A percentile compares a stretch with the other conserved stretches of the same genome.
These are phyloP conservation scores for Acleris emargana DNA, from an alignment of 2,888 invertebrate species.

Conservation along the genomic window DNA sequence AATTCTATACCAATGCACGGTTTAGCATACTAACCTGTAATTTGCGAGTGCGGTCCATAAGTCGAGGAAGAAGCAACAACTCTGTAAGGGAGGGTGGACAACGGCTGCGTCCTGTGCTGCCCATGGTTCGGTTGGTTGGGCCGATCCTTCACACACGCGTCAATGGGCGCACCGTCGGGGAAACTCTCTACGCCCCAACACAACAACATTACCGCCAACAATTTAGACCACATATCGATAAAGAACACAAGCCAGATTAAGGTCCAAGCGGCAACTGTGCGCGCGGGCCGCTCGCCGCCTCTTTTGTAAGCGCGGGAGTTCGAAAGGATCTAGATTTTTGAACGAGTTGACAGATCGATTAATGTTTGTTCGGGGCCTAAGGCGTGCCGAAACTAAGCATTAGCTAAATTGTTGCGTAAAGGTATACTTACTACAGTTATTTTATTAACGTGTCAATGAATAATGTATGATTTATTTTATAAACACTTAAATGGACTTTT, in stretches of 20 bases:
- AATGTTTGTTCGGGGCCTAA: slow-evolving; percentile 52
- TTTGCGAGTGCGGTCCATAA: slow-evolving; percentile 87
- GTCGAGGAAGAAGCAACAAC: slow-evolving; percentile 85
- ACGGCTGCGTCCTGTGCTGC: slow-evolving; percentile 86
- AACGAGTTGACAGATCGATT: slow-evolving; percentile 68
- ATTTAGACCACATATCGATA: slow-evolving; percentile 56
- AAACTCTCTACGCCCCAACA: slow-evolving; percentile 80
- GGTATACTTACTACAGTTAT: slow-evolving; percentile 1
- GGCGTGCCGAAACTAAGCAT: slow-evolving; percentile 55
- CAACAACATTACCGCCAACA: slow-evolving; percentile 59
- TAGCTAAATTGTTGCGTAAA: slow-evolving; percentile 51
- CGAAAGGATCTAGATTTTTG: slow-evolving; percentile 75
- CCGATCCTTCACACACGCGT: slow-evolving; percentile 90
- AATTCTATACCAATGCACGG: no score
- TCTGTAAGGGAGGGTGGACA: slow-evolving; percentile 86
- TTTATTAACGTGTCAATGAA: slow-evolving; percentile 12
- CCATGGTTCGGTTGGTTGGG: slow-evolving; percentile 92
- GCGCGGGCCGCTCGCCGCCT: slow-evolving; percentile 58
- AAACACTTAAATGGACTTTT: slow-evolving; percentile 14
- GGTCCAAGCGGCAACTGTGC: slow-evolving; percentile 64
- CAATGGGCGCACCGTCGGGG: slow-evolving; percentile 92
- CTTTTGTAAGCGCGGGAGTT: slow-evolving; percentile 72
- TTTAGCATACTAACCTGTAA: slow-evolving; percentile 83
- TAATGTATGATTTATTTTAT: slow-evolving; percentile 5
- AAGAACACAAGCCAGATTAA: slow-evolving; percentile 44